phyloP scores from a whole-genome alignment of 2,113 vertebrate genomes.

The Tauraco erythrolophus region DNA sequence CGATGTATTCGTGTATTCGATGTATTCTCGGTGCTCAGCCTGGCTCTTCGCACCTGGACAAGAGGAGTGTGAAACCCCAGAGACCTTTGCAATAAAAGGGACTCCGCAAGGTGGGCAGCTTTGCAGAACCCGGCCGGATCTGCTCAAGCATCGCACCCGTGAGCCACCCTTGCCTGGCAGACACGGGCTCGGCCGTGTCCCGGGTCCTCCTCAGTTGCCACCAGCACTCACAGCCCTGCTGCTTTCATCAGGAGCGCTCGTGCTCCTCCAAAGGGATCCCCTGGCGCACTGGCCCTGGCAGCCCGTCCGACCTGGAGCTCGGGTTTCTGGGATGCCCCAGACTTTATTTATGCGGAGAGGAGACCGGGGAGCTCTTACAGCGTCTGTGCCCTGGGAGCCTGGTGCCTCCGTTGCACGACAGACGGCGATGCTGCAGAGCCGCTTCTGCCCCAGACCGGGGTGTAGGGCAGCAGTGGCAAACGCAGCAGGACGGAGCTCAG shows the following conservation, averaged over 20 bases:
- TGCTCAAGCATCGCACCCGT: not conserved
- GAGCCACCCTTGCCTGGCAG: not conserved
- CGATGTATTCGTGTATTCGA: too few relatives aligned
- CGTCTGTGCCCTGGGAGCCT: fast-evolving
- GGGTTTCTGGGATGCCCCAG: not conserved
- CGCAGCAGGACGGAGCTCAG: not conserved
- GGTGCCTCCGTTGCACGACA: not conserved
- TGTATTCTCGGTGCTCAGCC: too few relatives aligned
- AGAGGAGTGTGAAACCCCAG: fast-evolving
- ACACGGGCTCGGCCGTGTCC: fast-evolving
- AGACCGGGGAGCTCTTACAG: not conserved
- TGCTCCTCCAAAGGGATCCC: not conserved
- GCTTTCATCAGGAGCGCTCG: not conserved
- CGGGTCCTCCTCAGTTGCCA: not conserved
- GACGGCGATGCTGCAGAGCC: not conserved
- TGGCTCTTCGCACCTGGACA: not conserved
- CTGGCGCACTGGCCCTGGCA: fast-evolving
- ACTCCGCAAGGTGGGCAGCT: fast-evolving
- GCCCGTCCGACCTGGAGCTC: not conserved
- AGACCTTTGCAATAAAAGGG: not conserved
- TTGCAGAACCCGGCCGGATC: not conserved
- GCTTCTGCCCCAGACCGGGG: fast-evolving
- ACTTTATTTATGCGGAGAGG: not conserved
- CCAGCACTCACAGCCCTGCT: not conserved
- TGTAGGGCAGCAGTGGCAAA: not conserved